These are phyloP conservation scores for Raja brachyura DNA, from an alignment of 2,113 vertebrate species.

Conservation along the genomic window DNA sequence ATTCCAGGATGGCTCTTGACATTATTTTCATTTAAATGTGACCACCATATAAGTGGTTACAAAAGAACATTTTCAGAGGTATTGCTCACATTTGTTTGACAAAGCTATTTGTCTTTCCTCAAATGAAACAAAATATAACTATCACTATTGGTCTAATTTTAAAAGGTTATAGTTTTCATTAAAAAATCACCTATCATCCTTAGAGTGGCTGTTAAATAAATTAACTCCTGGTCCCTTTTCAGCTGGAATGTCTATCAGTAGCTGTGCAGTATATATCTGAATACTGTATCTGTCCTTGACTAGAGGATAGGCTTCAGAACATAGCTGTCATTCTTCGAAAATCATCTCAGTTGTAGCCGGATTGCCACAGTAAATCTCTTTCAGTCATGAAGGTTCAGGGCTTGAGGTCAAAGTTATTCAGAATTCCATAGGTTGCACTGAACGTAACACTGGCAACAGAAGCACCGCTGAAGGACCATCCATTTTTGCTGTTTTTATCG, in stretches of 20 bases:
- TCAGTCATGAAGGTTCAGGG: neutral
- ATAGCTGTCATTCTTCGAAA: neutral
- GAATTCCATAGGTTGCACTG: neutral
- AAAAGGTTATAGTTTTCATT: neutral
- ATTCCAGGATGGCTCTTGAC: neutral
- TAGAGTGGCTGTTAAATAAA: neutral
- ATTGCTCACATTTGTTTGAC: neutral
- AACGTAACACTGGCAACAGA: neutral
- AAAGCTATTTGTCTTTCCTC: neutral
- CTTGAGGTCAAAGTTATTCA: slow-evolving; percentile 5
- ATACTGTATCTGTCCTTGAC: slow-evolving; percentile 13
- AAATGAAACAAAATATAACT: neutral
- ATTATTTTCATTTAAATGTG: neutral
- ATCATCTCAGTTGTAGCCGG: slow-evolving; percentile 5
- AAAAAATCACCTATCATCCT: neutral
- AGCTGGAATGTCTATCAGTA: neutral
- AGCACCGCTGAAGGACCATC: neutral
- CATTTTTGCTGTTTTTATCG: neutral
- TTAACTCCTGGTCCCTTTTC: neutral
- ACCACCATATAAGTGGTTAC: neutral
- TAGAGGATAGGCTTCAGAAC: neutral
- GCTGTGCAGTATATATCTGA: neutral
- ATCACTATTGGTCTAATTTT: neutral
- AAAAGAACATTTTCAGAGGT: neutral
- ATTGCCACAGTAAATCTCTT: neutral